phyloP scores from a whole-genome alignment of 2,797 vertebrate species.

The Cirrhinus molitorella region DNA sequence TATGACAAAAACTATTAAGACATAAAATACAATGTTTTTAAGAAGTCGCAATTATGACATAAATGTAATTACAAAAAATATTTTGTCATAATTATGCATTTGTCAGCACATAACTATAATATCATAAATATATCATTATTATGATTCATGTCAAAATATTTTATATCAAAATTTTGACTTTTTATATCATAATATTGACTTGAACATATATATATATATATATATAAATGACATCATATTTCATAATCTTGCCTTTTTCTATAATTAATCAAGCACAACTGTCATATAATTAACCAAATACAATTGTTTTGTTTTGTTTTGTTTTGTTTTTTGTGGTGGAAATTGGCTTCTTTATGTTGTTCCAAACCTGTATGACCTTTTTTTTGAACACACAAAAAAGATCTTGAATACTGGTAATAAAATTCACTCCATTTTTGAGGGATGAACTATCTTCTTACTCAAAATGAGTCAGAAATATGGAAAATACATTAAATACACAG shows the following conservation, averaged over 20 bases:
- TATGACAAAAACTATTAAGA: too few species aligned
- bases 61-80: too few species aligned
- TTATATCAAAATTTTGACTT: background rate
- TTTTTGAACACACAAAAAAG: background rate
- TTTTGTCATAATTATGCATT: background rate
- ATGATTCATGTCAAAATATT: background rate
- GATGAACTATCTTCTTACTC: too few species aligned
- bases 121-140: background rate
- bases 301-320: background rate
- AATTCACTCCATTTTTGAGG: too few species aligned
- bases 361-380: background rate
- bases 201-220: too few species aligned
- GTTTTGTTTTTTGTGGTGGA: too few species aligned
- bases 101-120: background rate
- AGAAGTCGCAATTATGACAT: too few species aligned
- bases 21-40: too few species aligned
- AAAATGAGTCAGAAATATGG: background rate
- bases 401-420: too few species aligned
- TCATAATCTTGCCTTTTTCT: background rate
- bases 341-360: background rate
- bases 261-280: too few species aligned
- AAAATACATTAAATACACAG: background rate
- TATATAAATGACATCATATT: too few species aligned
- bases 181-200: background rate
- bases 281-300: background rate